Evolutionary conservation across 2,888 invertebrate species (phyloP), one percentile per base, ranked within the genome.

Genomic region (Oligia strigilis): DNA sequence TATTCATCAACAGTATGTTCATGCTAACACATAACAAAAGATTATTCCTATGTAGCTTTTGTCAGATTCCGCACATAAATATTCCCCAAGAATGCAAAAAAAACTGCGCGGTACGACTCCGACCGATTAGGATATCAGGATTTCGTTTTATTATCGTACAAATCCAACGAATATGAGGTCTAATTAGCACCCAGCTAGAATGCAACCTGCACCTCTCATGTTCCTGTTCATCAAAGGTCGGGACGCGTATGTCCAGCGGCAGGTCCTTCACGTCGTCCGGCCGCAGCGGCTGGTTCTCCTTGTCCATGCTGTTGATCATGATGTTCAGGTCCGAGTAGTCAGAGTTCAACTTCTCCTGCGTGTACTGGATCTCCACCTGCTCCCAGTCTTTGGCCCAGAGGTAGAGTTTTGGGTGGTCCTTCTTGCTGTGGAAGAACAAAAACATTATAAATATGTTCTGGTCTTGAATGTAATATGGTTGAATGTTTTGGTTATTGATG

Each of bases 311-410:
- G 81, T 93, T 95, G 88, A 96, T 94, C 89, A 96, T 95, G 4
- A 95, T 92, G 88, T 92, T 95, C 55, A 96, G 90, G 80, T 96
- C 96, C 0, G 95, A 95, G 84, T 97, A 96, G 82, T 94, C 95
- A 36, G 95, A 98, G 89, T 94, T 95, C 1, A 96, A 89, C 75
- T 93, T 93, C 84, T 95, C 95, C 72, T 94, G 94, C 0, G 94
- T 92, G 78, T 93, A 90, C 13, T 90, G 92, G n/a, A 94, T 89
- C 86, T 96, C 96, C 0, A 93, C 89, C 4, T 92, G 97, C 89
- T 98, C 98, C 98, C 98, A 99, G 85, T 98, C 98, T 90, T 98
- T 98, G 0, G 98, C 98, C 99, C 99, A 99, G 0, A 99, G 96
- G 94, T 99, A 99, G 62, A 99, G 96, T 91, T 99, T 99, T 0